Base-by-base conservation (phyloP, 2,888 invertebrate species). In the Cephonodes hylas region DNA sequence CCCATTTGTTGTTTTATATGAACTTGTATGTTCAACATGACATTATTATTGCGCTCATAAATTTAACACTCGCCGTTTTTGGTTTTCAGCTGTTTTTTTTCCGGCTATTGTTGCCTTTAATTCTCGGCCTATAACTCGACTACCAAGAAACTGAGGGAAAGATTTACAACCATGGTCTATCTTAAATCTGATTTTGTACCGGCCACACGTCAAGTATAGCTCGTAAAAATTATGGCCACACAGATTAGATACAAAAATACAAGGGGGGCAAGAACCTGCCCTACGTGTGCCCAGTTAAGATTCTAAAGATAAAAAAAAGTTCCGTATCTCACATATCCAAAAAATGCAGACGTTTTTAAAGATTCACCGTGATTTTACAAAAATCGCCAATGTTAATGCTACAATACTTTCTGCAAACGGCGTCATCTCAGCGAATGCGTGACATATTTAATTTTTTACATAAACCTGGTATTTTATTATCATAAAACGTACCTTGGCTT, bases 1-100 rank as follows among this genome's bases (percentile, higher is more conserved):
- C 62, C 70, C 70, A 73, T 77, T 70, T 75, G 64, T 65, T 68
- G 59, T 70, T 66, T 66, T 70, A 73, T 73, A 72, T 68, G 70
- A 71, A 67, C 62, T 64, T 67, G 63, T 61, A 68, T 67, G 68
- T 60, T 61, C 65, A 53, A 64, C 18, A 61, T 15, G 67, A 65
- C 60, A 22, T 67, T 76, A 76, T 75, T 74, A 74, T 76, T 66
- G 66, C 68, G 62, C 64, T 56, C 63, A 63, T 64, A 65, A 65
- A 64, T 66, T 72, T 68, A 72, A 75, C 68, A 45, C 61, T 58
- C 34, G 46, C 45, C 46, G 34, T 44, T 59, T 59, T 42, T 44
- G 38, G 46, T 38, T 45, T 44, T 58, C 38, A 42, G 57, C 27
- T 8, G 46, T 38, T 46, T 59, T 46, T n/a, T 58, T 23, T 23